Conservation (phyloP, 2,888 invertebrate genomes). For the Pristionchus maxplancki region DNA sequence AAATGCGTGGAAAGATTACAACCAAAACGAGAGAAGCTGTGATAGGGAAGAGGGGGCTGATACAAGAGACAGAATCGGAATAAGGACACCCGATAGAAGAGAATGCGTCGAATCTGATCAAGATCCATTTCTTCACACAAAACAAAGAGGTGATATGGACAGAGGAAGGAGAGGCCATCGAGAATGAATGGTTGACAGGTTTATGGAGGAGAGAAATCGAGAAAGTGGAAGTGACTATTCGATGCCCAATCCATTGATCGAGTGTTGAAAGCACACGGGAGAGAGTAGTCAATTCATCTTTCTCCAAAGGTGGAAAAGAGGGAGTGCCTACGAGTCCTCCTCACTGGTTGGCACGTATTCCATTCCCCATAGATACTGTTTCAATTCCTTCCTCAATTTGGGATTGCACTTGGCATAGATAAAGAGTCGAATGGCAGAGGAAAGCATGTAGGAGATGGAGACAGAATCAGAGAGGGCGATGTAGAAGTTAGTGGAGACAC, state of each 20-base stretch:
- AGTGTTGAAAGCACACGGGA: too few relatives aligned
- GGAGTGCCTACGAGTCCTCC: slow-evolving; percentile 24
- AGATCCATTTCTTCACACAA: slow-evolving; percentile 5
- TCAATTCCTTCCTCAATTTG: slow-evolving; percentile 65
- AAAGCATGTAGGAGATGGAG: slow-evolving; percentile 67
- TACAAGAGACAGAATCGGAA: slow-evolving; percentile 15
- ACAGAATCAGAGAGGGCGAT: slow-evolving; percentile 64
- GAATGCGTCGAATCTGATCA: slow-evolving; percentile 4
- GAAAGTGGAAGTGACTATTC: too few relatives aligned
- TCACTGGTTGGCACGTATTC: neutral
- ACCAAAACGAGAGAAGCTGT: slow-evolving; percentile 13
- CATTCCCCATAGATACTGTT: slow-evolving; percentile 57
- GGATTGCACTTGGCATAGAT: slow-evolving; percentile 70
- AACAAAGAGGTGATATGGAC: neutral
- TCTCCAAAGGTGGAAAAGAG: too few relatives aligned
- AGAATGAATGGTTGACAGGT: neutral
- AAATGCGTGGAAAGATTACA: neutral
- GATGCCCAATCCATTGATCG: too few relatives aligned
- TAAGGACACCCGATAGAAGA: slow-evolving; percentile 5
- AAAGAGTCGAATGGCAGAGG: slow-evolving; percentile 65
- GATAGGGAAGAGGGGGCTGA: neutral
- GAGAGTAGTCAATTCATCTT: too few relatives aligned
- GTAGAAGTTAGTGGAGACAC: slow-evolving; percentile 50
- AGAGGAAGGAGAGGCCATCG: neutral
- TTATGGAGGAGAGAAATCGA: neutral